These are phyloP conservation scores for Drosophila quadrilineata DNA, from an alignment of 1,140 invertebrate genomes.

Conservation along the genomic window DNA sequence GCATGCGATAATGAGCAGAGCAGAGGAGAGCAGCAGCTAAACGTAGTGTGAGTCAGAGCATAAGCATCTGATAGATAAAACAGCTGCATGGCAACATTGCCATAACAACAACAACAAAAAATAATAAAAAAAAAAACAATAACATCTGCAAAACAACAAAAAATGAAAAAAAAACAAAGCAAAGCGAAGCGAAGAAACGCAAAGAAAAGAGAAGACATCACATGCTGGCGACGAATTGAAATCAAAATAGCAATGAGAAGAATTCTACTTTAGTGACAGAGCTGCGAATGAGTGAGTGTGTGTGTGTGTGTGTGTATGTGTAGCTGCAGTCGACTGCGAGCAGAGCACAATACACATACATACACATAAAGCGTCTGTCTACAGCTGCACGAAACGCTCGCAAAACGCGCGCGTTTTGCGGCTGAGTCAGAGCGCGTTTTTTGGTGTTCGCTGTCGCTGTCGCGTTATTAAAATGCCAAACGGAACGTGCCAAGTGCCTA, in stretches of 20 bases:
- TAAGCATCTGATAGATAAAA: conserved; percentile 73
- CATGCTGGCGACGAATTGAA: conserved; percentile 29
- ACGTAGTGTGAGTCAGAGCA: conserved; percentile 41
- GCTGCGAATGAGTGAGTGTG: background rate
- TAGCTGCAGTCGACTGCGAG: conserved; percentile 4
- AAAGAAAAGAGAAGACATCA: conserved; percentile 16
- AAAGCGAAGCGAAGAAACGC: background rate
- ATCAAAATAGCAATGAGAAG: conserved; percentile 74
- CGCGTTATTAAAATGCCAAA: conserved; percentile 31
- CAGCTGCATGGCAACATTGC: conserved; percentile 62
- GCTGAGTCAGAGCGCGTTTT: conserved; percentile 43
- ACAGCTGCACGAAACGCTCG: conserved; percentile 32
- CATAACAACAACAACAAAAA: background rate
- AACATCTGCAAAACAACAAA: conserved; percentile 2
- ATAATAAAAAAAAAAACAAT: background rate
- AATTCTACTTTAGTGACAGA: conserved; percentile 46
- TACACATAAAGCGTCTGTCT: no score
- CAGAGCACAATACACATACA: no score
- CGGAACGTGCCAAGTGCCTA: conserved; percentile 50
- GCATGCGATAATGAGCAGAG: background rate
- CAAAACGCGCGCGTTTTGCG: conserved; percentile 28
- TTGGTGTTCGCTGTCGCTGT: background rate
- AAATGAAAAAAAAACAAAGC: background rate
- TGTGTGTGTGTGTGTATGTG: background rate
- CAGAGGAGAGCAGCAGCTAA: conserved; percentile 5